A percentile compares a stretch with the other conserved stretches of the same genome.
phyloP scores from a whole-genome alignment of 2,888 invertebrate genomes.

The Cosmopolites sordidus region DNA sequence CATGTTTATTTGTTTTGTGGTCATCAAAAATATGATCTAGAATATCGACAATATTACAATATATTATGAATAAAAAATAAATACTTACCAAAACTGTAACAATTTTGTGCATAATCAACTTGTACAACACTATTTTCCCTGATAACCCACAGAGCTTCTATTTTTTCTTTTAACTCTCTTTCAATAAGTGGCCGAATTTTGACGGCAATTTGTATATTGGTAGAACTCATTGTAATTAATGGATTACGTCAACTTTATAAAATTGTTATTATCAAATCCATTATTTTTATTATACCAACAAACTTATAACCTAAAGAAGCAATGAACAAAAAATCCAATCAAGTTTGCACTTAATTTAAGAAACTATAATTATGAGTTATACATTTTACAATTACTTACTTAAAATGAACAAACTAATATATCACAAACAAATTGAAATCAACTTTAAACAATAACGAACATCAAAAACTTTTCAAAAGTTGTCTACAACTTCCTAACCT shows the following conservation, averaged over 20 bases:
- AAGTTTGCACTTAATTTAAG: neutral
- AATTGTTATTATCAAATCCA: neutral
- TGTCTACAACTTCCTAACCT: no score
- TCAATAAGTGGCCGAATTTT: conserved; percentile 66
- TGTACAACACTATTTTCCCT: conserved; percentile 57
- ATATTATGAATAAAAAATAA: neutral
- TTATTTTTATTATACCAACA: neutral
- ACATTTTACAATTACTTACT: neutral
- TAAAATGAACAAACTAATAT: no score
- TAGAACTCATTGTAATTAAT: conserved; percentile 33
- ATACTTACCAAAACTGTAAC: conserved; percentile 48
- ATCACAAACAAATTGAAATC: no score
- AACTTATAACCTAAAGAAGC: neutral
- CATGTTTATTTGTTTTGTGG: conserved; percentile 54
- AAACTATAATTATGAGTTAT: neutral
- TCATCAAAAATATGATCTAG: conserved; percentile 71
- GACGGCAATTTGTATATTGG: conserved; percentile 71
- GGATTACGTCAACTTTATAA: no score
- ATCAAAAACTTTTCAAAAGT: no score
- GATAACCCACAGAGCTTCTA: conserved; percentile 58
- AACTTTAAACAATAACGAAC: no score
- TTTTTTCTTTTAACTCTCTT: conserved; percentile 59
- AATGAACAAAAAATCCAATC: neutral
- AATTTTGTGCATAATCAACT: conserved; percentile 48
- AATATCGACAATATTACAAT: conserved; percentile 35